Evolutionary conservation across 2,888 invertebrate species (phyloP).

Genomic region (Ypsolopha sequella): DNA sequence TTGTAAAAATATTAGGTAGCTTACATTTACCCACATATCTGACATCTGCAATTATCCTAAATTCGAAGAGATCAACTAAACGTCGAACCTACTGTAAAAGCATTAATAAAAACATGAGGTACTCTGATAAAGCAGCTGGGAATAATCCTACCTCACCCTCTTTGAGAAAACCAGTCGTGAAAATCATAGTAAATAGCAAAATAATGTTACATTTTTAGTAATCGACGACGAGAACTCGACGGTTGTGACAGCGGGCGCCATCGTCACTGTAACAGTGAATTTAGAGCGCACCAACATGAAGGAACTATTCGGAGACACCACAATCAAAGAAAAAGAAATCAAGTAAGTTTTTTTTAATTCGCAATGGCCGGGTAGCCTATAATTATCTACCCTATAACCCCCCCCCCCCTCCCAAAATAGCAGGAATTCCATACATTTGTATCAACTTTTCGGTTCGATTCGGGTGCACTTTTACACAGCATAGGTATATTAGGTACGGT

Average conservation of each 20-base stretch:
- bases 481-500: no score
- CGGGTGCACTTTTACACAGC: no score
- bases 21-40: no score
- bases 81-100: no score
- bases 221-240: conserved; percentile 98
- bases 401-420: no score
- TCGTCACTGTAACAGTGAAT: conserved; percentile 96
- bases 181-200: neutral
- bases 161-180: neutral
- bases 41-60: no score
- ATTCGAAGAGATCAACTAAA: no score
- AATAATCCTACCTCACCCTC: neutral
- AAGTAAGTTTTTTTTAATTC: conserved; percentile 42
- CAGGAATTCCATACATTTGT: no score
- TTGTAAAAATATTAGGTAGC: no score
- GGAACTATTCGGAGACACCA: conserved; percentile 84
- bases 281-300: conserved; percentile 87
- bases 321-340: conserved; percentile 74
- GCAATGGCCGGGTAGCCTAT: no score
- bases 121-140: neutral
- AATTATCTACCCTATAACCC: no score
- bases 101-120: neutral
- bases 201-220: conserved; percentile 70
- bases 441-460: no score
- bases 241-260: conserved; percentile 96